Percentiles rank a stretch among this genome's conserved stretches.
phyloP scores from a whole-genome alignment of 2,888 invertebrate genomes.

The Myopa tessellatipennis region DNA sequence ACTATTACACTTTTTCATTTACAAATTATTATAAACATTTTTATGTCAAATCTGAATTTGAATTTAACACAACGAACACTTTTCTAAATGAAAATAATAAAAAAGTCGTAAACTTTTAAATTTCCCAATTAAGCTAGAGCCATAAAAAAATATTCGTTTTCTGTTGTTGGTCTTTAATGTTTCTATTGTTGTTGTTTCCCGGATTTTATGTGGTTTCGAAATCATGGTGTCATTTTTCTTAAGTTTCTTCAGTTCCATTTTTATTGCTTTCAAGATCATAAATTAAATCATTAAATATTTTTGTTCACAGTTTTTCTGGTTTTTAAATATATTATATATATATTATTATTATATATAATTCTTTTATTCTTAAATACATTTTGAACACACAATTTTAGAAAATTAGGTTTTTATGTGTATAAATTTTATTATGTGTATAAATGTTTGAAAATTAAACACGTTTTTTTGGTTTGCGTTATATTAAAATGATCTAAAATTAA shows the following conservation, averaged over 20 bases:
- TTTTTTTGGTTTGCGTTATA: no score
- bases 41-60: no score
- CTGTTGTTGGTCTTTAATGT: not conserved
- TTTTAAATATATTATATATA: no score
- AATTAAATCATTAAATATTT: slow-evolving; percentile 12
- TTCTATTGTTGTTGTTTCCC: slow-evolving; percentile 16
- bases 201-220: slow-evolving; percentile 41
- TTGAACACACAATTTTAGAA: no score
- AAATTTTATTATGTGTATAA: no score
- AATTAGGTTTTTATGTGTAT: no score
- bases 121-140: slow-evolving; percentile 44
- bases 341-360: no score
- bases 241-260: slow-evolving; percentile 13
- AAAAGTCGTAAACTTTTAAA: slow-evolving; percentile 40
- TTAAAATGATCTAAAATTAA: no score
- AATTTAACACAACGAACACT: not conserved
- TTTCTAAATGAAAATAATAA: slow-evolving; percentile 20
- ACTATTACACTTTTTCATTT: no score
- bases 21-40: no score
- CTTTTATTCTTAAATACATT: no score
- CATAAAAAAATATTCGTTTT: slow-evolving; percentile 34
- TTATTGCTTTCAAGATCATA: slow-evolving; percentile 29
- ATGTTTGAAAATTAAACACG: no score
- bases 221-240: not conserved
- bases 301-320: not conserved